Base-by-base conservation (phyloP, 2,113 vertebrate genomes). In the Myotis davidii region DNA sequence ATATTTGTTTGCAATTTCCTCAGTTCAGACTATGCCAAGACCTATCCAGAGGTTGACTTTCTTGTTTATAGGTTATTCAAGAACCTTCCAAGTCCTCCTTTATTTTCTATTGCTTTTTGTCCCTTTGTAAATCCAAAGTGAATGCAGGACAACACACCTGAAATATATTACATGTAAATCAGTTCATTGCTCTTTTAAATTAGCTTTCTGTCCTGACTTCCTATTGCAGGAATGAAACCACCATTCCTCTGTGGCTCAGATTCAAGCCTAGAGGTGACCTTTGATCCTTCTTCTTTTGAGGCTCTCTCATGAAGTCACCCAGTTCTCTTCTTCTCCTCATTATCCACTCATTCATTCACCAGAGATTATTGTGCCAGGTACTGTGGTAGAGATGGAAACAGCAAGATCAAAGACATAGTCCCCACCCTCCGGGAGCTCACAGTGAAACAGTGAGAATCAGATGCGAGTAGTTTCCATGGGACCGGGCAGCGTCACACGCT, bases 101-200 rank as follows among this genome's bases (percentile, higher is more conserved):
- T 59, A 70, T 77, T 89, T 32, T 91, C 5, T 79, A 3, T 70
- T 56, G 18, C 27, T 11, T 25, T 76, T 64, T 70, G 23, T 39
- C 77, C 39, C 5, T 9, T 6, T 73, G 10, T 56, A 89, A 73
- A 91, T 90, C 16, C 39, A 77, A 72, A 88, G 20, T 81, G 61
- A 77, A 52, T 73, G 32, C 27, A 73, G 54, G 61, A 93, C 18
- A 48, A 20, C 9, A 67, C 17, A 92, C 8, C 39, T 85, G 17
- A 92, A 59, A 88, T 95, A 87, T 67, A 88, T 29, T 23, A 23
- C 45, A 34, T 86, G 74, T 78, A 76, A 85, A 90, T 76, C n/a
- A 77, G 18, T 45, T 64, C 4, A 65, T 92, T 25, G 16, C 54
- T 85, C 94, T 82, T 34, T 64, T 85, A 34, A n/a, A 42, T 64